Evolutionary conservation across 2,113 vertebrate genomes (phyloP).

Genomic region (Meleagris gallopavo): DNA sequence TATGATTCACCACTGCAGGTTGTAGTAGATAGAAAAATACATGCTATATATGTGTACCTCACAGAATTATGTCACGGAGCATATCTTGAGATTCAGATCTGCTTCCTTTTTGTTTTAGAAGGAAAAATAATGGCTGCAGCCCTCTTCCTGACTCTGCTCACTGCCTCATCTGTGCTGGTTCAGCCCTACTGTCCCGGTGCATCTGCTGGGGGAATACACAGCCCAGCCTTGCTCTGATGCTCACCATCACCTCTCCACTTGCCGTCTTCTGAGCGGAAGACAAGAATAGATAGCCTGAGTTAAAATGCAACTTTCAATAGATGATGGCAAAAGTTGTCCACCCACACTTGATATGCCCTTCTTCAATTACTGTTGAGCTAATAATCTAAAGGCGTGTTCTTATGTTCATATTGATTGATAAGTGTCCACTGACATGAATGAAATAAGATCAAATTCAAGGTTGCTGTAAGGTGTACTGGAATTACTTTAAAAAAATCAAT

Average conservation of each 20-base stretch:
- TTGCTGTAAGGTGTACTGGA: neutral
- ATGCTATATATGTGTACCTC: neutral
- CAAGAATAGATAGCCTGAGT: neutral
- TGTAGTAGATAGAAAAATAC: neutral
- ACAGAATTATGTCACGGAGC: neutral
- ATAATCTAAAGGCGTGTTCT: neutral
- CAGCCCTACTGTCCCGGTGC: accelerated
- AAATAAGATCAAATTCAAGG: neutral
- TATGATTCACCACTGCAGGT: neutral
- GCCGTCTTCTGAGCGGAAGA: neutral
- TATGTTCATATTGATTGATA: neutral
- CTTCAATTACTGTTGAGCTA: neutral
- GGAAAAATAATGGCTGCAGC: accelerated
- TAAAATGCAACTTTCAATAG: neutral
- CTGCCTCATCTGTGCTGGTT: neutral
- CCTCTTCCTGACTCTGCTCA: neutral
- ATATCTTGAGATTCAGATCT: neutral
- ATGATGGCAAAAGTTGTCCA: neutral
- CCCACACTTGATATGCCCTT: neutral
- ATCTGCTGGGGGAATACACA: neutral
- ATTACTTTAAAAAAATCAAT: neutral
- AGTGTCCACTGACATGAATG: neutral
- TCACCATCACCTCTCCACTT: neutral
- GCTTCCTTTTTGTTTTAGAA: neutral
- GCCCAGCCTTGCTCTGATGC: neutral